Base-by-base conservation (phyloP, 2,113 vertebrate genomes). In the Chionis minor region DNA sequence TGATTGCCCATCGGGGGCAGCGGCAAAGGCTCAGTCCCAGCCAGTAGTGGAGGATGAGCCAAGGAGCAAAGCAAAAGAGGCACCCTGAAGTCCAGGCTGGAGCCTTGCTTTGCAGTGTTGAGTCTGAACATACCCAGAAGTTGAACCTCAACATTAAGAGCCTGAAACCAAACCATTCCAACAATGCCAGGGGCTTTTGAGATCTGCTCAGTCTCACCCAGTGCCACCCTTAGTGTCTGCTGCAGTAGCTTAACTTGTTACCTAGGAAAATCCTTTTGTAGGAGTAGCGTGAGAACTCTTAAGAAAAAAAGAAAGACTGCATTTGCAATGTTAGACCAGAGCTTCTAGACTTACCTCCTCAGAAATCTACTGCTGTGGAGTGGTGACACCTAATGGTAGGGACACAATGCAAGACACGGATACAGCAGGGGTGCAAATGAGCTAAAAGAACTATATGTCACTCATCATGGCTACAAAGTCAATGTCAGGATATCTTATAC, bases 321-420 rank as follows among this genome's bases (percentile, higher is more conserved):
- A 35, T 73, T 67, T 79, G 22, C 20, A 52, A 8, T 9, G 13
- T 45, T 24, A 42, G 63, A 33, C 28, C 20, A 24, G 33, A 66
- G 22, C 67, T 86, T 62, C 33, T 54, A n/a, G 24, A 26, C 19
- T 70, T 54, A 38, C 0, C 8, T 45, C 44, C 56, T 92, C 47
- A 49, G 70, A 86, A 86, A 78, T 75, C 81, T 94, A 63, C 59
- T 61, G 92, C 49, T 65, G 87, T 70, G 79, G 79, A 81, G 84
- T 88, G 89, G 83, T 75, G 90, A 95, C 96, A 96, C 88, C 87
- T 93, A 92, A 93, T 12, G 84, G 94, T 32, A 59, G 77, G 42
- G 42, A 74, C 65, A 52, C 59, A 45, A 12, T 8, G 33, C 51
- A 82, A 85, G 67, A 79, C 75, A 80, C 3, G 1, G 52, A 79